Evolutionary conservation across 2,797 vertebrate species (phyloP), one percentile per base, ranked within the genome.

Genomic region (Lepidocolaptes lacrymiger): DNA sequence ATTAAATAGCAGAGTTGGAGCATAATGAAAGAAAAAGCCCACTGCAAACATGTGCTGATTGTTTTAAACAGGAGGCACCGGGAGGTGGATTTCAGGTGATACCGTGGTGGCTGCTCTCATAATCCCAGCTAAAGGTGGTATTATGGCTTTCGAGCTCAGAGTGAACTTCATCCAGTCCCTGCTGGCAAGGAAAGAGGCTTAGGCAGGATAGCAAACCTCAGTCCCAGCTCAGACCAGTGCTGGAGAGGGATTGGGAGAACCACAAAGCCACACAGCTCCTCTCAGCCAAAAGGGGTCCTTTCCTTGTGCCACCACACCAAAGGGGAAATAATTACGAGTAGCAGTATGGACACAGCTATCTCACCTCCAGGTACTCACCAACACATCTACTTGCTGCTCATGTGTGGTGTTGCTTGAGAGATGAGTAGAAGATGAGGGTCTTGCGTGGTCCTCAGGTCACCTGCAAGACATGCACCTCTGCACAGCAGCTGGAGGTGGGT

Each of bases 1-100:
- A 98, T 98, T 98, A 98, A 98, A 98, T 98, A 98, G 97, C 98
- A 98, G 96, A 95, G 96, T 62, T 97, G 96, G 97, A 97, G 89
- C 92, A 78, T 97, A 98, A 98, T 98, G 97, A 98, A 98, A 98
- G 97, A 90, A 97, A 97, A 98, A 98, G 97, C 96, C 96, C 94
- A 97, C 36, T 89, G 97, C 97, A 98, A 98, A 98, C 95, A 98
- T n/a, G 71, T 66, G 76, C 89, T 96, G 96, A 98, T 97, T 97
- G 97, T 97, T 97, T 97, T 97, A 95, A 96, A 97, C 41, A 3
- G 95, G 95, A 97, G 91, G 93, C 78, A 85, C 30, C 0, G 21
- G 72, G 85, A 96, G 95, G 92, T 91, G 96, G 97, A 97, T 98
- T 97, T 97, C 97, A 97, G 97, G 97, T 96, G 96, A 96, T 93